Conservation (phyloP, 2,888 invertebrate genomes). For the Leptinotarsa rubiginosa region DNA sequence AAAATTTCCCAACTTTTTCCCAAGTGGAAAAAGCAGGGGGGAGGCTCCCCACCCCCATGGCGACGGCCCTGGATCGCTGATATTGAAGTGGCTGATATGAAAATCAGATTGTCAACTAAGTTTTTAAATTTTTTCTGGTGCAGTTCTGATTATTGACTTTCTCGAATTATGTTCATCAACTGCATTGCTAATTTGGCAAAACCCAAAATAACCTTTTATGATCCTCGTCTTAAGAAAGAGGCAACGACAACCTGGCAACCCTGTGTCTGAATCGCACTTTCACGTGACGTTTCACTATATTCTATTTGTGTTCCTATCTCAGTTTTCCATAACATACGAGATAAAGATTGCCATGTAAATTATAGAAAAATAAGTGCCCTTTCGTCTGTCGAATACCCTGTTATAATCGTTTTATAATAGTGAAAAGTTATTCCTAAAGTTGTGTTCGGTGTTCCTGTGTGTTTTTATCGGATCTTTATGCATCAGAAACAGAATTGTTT, state of each 20-base stretch:
- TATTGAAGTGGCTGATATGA: too few relatives aligned
- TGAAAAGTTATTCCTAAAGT: slow-evolving; percentile 31
- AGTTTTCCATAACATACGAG: slow-evolving; percentile 53
- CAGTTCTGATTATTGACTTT: too few relatives aligned
- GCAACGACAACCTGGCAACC: slow-evolving; percentile 24
- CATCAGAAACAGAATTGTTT: slow-evolving; percentile 18
- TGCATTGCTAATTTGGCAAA: too few relatives aligned
- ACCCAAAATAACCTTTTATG: background rate
- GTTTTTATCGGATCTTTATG: slow-evolving; percentile 9
- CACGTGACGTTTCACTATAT: slow-evolving; percentile 52
- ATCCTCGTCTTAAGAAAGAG: background rate
- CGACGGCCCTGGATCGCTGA: too few relatives aligned
- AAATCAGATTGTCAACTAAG: too few relatives aligned
- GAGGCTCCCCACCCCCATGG: too few relatives aligned
- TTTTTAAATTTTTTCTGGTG: too few relatives aligned
- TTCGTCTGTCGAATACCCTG: slow-evolving; percentile 29
- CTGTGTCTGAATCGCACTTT: slow-evolving; percentile 40
- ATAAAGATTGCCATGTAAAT: slow-evolving; percentile 52
- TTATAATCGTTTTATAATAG: slow-evolving; percentile 34
- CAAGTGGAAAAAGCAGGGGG: too few relatives aligned
- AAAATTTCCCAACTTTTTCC: too few relatives aligned
- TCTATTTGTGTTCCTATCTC: slow-evolving; percentile 55
- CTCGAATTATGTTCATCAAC: too few relatives aligned
- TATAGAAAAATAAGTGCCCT: slow-evolving; percentile 37
- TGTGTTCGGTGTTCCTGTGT: slow-evolving; percentile 18